Base-by-base conservation (phyloP, 2,888 invertebrate genomes). In the Cantharis flavilabris region DNA sequence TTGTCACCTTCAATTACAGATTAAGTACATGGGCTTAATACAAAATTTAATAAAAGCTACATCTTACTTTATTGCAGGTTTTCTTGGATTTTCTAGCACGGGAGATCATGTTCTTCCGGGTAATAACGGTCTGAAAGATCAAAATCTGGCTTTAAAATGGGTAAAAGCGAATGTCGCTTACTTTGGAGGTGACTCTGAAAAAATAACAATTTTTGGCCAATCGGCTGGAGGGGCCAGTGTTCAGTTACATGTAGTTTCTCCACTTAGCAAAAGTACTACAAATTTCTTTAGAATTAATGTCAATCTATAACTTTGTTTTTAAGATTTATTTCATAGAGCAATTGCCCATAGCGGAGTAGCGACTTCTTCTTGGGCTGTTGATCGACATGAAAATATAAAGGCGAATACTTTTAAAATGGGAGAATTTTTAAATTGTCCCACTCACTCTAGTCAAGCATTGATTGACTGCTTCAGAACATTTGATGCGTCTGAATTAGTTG, bases 401-500 rank as follows among this genome's bases (percentile, higher is more conserved):
- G 9, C 7, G 0, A n/a, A n/a, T 2, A 49, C 49, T 2, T n/a
- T 7, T 2, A 49, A 49, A 49, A 49, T 49, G 49, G 49, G 49
- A n/a, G 49, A 49, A 49, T 87, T 91, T 75, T 86, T 95, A 11
- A 88, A 89, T 30, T 95, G 95, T 80, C 90, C 92, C 0, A 91
- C 91, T 0, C 85, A 87, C 1, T 82, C 85, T 18, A 89, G 88
- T 85, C 77, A 87, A 10, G 86, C 88, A n/a, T 90, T 93, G 86
- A 81, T 95, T 0, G 86, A 89, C 0, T 95, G 95, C 85, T 88
- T 95, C 16, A 90, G 92, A 14, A 88, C 87, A 62, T 91, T 91
- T 81, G 90, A 91, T 26, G 92, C 94, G 11, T 87, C 89, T 69
- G 91, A 93, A 9, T 91, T 95, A 71, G 92, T 94, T 11, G 90